Conservation (phyloP, 23 tunicate genomes). For the Phallusia fumigata region DNA sequence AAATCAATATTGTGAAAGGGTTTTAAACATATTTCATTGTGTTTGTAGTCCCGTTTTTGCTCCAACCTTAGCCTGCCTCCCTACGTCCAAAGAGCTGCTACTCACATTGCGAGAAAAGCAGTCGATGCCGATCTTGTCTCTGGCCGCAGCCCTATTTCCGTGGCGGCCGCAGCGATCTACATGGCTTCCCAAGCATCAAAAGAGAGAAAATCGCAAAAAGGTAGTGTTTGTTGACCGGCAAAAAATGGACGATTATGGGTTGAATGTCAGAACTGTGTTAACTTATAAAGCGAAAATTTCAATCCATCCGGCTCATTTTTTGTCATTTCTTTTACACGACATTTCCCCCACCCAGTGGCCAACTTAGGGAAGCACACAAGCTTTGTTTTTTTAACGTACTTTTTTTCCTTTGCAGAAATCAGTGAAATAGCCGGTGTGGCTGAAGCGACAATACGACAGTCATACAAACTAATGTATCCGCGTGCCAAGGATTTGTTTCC, state of each 20-base stretch:
- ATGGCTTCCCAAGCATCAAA: conserved; percentile 98
- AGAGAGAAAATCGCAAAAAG: conserved; percentile 81
- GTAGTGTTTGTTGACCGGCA: conserved; percentile 11
- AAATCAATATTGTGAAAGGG: not conserved
- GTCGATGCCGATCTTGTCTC: conserved; percentile 91
- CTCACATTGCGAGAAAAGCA: conserved; percentile 83
- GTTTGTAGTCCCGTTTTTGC: conserved; percentile 76
- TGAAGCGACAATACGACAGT: conserved; percentile 97
- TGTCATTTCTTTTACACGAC: no score
- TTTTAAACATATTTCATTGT: not conserved
- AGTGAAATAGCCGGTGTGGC: conserved; percentile 99
- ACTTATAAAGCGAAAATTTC: no score
- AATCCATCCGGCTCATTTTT: no score
- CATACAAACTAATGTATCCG: conserved; percentile 90
- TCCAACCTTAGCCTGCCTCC: conserved; percentile 71
- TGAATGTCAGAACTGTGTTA: no score
- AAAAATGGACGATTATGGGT: no score
- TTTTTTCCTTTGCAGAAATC: conserved; percentile 69
- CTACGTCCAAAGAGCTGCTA: conserved; percentile 82
- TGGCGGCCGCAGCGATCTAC: conserved; percentile 99
- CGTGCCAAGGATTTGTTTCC: conserved; percentile 88
- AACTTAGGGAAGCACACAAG: no score
- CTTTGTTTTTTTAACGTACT: no score
- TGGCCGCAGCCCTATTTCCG: conserved; percentile 92
- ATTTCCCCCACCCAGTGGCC: no score